These are phyloP conservation scores for Pelusios castaneus DNA, from an alignment of 2,113 vertebrate genomes.

Conservation along the genomic window DNA sequence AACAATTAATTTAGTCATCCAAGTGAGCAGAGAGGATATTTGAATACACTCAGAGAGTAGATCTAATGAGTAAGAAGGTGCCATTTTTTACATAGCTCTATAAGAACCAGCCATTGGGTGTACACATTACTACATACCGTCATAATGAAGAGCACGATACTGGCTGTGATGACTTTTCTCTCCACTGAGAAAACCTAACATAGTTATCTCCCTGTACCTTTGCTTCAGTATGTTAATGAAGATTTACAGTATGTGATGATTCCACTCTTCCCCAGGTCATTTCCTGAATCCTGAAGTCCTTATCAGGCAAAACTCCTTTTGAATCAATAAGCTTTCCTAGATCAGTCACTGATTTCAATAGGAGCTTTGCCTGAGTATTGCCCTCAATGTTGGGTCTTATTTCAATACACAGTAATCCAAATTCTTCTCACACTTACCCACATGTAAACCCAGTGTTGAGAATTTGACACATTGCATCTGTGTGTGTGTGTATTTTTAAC, in stretches of 20 bases:
- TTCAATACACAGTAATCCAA: neutral
- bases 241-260: neutral
- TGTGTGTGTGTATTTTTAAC: neutral
- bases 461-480: neutral
- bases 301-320: neutral
- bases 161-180: neutral
- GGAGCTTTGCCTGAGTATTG: neutral
- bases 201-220: neutral
- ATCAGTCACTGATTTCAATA: neutral
- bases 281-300: neutral
- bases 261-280: neutral
- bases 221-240: neutral
- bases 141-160: neutral
- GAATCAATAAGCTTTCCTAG: neutral
- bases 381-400: neutral
- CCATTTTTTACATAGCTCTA: neutral
- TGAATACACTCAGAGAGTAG: neutral
- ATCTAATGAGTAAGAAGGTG: neutral
- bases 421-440: neutral
- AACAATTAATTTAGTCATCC: neutral
- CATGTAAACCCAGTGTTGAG: neutral
- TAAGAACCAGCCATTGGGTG: neutral
- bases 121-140: neutral
- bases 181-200: neutral
- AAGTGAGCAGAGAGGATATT: neutral